phyloP scores from a whole-genome alignment of 37 sponge, comb jelly and placozoan genomes.

The Geodia barretti region DNA sequence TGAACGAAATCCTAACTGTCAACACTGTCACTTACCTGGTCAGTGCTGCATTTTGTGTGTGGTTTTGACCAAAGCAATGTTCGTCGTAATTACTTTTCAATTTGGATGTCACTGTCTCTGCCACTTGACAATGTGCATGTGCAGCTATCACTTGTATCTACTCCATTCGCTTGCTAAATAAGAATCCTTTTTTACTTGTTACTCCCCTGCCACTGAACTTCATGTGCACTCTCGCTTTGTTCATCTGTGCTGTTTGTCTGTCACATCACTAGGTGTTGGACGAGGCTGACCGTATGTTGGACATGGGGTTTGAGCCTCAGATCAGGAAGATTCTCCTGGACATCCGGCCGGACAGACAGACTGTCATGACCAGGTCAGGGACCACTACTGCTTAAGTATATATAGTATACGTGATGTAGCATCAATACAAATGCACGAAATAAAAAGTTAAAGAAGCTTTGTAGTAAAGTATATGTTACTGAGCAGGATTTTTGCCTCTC shows the following conservation, averaged over 20 bases:
- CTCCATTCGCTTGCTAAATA: neutral
- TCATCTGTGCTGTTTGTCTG: too few species aligned
- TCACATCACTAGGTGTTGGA: conserved; percentile 88
- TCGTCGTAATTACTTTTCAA: too few species aligned
- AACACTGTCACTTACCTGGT: conserved; percentile 87
- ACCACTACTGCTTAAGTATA: neutral
- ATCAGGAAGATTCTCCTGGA: conserved; percentile 92
- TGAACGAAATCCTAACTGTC: conserved; percentile 71
- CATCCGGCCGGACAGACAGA: conserved; percentile 95
- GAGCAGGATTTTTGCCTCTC: neutral
- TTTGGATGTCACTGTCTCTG: too few species aligned
- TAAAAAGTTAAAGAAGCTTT: too few species aligned
- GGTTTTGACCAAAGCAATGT: too few species aligned
- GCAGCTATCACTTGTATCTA: neutral
- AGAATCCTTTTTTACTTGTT: too few species aligned
- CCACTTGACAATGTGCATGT: too few species aligned
- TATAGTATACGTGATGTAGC: neutral
- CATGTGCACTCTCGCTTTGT: too few species aligned
- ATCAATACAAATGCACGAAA: neutral
- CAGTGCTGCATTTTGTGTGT: conserved; percentile 4
- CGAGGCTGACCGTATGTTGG: conserved; percentile 98
- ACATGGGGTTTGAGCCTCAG: conserved; percentile 99
- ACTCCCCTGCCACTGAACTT: too few species aligned
- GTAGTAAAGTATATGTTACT: neutral
- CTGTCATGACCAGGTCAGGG: conserved; percentile 93